These are phyloP conservation scores for Drosophila saltans DNA, from an alignment of 1,140 invertebrate species.

Conservation along the genomic window DNA sequence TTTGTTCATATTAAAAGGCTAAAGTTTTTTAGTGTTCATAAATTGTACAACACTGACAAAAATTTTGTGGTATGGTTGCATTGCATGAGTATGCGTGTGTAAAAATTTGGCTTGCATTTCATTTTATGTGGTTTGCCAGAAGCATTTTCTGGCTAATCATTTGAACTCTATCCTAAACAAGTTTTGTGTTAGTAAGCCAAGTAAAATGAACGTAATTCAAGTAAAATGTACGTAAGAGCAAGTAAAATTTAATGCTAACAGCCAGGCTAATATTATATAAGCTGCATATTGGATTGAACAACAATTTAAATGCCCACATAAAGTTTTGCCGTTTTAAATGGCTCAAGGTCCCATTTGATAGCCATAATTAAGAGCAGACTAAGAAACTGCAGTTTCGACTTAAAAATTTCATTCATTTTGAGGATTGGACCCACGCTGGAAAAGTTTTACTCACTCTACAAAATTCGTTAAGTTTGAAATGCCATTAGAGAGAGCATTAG, in stretches of 20 bases:
- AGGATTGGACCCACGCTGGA: not conserved
- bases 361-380: not conserved
- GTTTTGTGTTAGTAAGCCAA: constrained; percentile 34
- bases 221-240: not conserved
- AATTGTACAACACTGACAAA: not conserved
- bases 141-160: constrained; percentile 40
- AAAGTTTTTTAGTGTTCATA: not conserved
- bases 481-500: not conserved
- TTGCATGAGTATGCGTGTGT: constrained; percentile 2
- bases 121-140: constrained; percentile 25
- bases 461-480: constrained; percentile 3
- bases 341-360: constrained; percentile 3
- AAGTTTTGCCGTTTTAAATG: not conserved
- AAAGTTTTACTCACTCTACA: not conserved
- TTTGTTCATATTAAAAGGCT: not conserved
- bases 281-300: not conserved
- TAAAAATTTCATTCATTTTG: constrained; percentile 8
- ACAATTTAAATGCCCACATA: not conserved
- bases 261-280: not conserved
- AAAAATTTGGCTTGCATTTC: constrained; percentile 34
- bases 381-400: not conserved
- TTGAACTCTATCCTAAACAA: constrained; percentile 50
- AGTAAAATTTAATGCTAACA: not conserved
- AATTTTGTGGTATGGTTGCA: not conserved
- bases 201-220: not conserved